phyloP scores from a whole-genome alignment of 1,140 invertebrate species.

The Drosophila punjabiensis region DNA sequence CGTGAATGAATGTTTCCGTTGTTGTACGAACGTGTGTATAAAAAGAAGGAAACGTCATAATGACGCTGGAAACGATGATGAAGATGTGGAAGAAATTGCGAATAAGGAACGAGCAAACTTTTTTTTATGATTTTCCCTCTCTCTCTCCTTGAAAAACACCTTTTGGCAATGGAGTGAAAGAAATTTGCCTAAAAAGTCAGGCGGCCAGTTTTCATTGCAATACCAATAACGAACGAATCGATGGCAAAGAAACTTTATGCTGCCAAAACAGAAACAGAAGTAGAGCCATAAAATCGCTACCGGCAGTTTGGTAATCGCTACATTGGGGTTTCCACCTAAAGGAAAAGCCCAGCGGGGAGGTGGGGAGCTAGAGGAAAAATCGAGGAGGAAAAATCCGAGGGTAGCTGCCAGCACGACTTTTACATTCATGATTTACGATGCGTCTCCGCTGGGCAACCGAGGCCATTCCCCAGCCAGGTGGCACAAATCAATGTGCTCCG shows the following conservation, averaged over 20 bases:
- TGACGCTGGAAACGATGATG: conserved; percentile 10
- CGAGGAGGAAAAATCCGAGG: conserved; percentile 7
- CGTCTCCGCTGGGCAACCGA: conserved; percentile 37
- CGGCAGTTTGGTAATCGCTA: conserved; percentile 52
- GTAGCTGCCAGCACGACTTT: conserved; percentile 49
- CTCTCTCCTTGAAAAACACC: conserved; percentile 30
- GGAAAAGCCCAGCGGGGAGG: conserved; percentile 2
- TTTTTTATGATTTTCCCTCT: conserved; percentile 67
- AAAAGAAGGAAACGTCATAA: conserved; percentile 49
- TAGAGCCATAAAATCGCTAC: conserved; percentile 64
- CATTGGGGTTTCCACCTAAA: conserved; percentile 12
- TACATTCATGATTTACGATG: conserved; percentile 78
- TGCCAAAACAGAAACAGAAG: conserved; percentile 43
- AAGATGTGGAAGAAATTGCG: conserved; percentile 6
- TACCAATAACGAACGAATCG: conserved; percentile 57
- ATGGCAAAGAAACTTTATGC: conserved; percentile 35
- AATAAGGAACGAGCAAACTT: conserved; percentile 44
- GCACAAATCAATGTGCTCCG: conserved; percentile 61
- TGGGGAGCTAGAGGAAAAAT: not conserved
- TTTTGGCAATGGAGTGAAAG: conserved; percentile 41
- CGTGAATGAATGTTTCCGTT: conserved; percentile 73
- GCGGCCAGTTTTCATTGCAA: conserved; percentile 37
- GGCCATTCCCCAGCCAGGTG: conserved; percentile 68
- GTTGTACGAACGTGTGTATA: conserved; percentile 56
- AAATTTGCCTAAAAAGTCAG: conserved; percentile 52